Base-by-base conservation (phyloP, 2,797 vertebrate genomes). In the Pipistrellus nathusii region DNA sequence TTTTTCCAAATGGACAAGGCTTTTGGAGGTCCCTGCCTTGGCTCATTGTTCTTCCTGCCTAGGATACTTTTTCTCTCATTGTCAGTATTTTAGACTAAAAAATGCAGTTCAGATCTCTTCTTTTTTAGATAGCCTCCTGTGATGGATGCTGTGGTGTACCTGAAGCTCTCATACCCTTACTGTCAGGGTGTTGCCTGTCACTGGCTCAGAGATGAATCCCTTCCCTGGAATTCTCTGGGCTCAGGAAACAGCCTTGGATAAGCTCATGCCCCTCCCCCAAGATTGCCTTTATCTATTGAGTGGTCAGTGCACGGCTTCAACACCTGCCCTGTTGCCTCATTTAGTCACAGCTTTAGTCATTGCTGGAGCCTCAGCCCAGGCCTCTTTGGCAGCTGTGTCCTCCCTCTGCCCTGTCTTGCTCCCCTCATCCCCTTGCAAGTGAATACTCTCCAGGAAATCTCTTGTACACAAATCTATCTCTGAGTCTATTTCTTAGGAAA, bases 101-200 rank as follows among this genome's bases (percentile, higher is more conserved):
- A n/a, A 27, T 1, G 46, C 27, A 72, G 46, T 35, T 73, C 35
- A 4, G 15, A 2, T 35, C n/a, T 20, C 23, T 48, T 77, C 38
- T 48, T 35, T 53, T 75, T 20, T 21, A 53, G 55, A 41, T 92
- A 68, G 6, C 10, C 5, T 62, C 32, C 38, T 3, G 4, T 5
- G 18, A 69, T 25, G n/a, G 38, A 4, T 30, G 21, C 32, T 41
- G 4, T 3, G 5, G 11, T 12, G 1, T 6, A 6, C 18, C 78
- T 0, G 3, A n/a, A 18, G 21, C 6, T 17, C 12, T 81, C 30
- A 7, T 21, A 20, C 1, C 5, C 14, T 27, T 14, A 32, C 17
- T 21, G 12, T 1, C 18, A 2, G 11, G 13, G 8, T 59, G 15
- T 17, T 46, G 3, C 5, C 23, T n/a, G 55, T 11, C 66, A 23